These are phyloP conservation scores for Anoplophora glabripennis DNA, from an alignment of 1,140 invertebrate species.

Conservation along the genomic window DNA sequence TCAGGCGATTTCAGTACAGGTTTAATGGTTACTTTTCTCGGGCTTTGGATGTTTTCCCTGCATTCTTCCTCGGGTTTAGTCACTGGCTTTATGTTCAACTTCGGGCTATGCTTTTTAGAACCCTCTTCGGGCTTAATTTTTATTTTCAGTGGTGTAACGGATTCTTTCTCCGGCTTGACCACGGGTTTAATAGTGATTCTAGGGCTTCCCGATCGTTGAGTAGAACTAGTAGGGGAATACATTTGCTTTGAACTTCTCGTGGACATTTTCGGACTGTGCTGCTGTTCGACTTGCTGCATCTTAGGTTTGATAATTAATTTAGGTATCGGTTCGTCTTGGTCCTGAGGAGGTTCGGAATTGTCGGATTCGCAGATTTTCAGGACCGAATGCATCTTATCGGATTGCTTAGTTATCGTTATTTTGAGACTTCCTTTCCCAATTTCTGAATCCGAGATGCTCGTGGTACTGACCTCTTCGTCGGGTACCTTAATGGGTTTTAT, in stretches of 20 bases:
- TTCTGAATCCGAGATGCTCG: conserved; percentile 24
- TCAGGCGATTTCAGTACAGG: conserved; percentile 34
- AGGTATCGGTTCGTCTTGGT: conserved; percentile 29
- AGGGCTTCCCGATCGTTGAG: conserved; percentile 36
- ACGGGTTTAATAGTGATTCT: conserved; percentile 47
- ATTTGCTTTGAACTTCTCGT: conserved; percentile 28
- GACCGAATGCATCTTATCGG: conserved; percentile 45
- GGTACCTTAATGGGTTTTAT: conserved; percentile 42
- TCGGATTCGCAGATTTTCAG: conserved; percentile 43
- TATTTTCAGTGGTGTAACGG: conserved; percentile 41
- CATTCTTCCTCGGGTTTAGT: conserved; percentile 37
- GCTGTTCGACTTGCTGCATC: conserved; percentile 33
- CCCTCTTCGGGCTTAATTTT: conserved; percentile 42
- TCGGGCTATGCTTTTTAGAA: conserved; percentile 40
- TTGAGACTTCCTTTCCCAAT: conserved; percentile 39
- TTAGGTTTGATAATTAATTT: conserved; percentile 45
- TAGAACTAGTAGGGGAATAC: conserved; percentile 26
- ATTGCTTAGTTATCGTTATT: conserved; percentile 46
- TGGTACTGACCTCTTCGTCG: conserved; percentile 33
- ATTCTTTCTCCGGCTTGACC: conserved; percentile 35
- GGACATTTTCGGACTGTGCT: conserved; percentile 40
- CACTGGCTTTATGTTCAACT: conserved; percentile 42
- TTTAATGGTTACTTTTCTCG: conserved; percentile 38
- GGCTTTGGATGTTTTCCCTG: conserved; percentile 9
- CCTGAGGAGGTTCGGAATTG: conserved; percentile 33